Evolutionary conservation across 2,797 vertebrate species (phyloP), one percentile per base, ranked within the genome.

Genomic region (Coregonus sp.): DNA sequence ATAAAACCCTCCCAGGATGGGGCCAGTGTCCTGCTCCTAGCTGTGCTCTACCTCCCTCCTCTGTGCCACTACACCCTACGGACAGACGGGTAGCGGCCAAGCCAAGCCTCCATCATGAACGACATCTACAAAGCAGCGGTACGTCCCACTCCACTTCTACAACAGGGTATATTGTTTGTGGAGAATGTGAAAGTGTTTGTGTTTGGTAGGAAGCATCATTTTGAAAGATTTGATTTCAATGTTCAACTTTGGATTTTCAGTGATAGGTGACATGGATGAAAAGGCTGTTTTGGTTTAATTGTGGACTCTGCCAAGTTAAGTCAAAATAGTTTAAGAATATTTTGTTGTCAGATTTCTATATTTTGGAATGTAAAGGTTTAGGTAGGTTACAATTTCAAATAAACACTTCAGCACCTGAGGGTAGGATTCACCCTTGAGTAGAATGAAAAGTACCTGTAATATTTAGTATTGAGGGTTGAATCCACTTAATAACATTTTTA

Each of bases 61-160:
- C 79, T 82, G 88, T 86, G 86, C 84, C 89, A 88, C 88, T 35
- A 63, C 56, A 47, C 47, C 78, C 72, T 66, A 77, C 82, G 77
- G 81, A 90, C 90, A 81, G 85, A 90, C 90, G 82, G 86, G 89
- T 82, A 88, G 87, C 87, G 78, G 83, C 86, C 85, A 31, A 83
- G 76, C 82, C 83, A 47, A 91, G 81, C 84, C 79, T 80, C 82
- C 90, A 89, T 82, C 85, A 95, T 95, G 94, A 94, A 94, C 83
- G 94, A 95, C 89, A 95, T 95, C 91, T 95, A 95, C 92, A 95
- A 95, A 88, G 94, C 94, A 86, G 94, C 94, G 93, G 94, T 95
- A 92, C 75, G 93, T 91, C 76, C 51, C 76, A 73, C 51, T 15
- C 59, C n/a, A 16, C 71, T 77, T 76, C 74, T 37, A 61, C 40